Conservation (phyloP, 2,113 vertebrate species). For the Haemorhous mexicanus region DNA sequence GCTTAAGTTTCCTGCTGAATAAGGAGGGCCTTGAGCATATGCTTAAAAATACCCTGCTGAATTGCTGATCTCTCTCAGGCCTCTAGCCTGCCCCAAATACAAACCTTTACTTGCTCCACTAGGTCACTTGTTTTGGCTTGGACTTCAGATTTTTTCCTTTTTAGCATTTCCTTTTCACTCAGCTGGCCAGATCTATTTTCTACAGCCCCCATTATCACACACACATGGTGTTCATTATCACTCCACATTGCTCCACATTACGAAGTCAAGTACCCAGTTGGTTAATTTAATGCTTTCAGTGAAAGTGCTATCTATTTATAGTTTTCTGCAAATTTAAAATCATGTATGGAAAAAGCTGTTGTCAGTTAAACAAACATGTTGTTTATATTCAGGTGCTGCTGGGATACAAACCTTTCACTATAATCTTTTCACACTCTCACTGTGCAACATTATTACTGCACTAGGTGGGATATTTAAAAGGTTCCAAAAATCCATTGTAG, state of each 20-base stretch:
- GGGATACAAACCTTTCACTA: constrained; percentile 25
- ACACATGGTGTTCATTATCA: constrained; percentile 77
- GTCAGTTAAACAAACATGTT: constrained; percentile 43
- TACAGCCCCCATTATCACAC: constrained; percentile 61
- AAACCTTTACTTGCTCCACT: constrained; percentile 19
- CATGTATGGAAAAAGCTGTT: constrained; percentile 1
- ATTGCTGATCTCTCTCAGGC: constrained; percentile 38
- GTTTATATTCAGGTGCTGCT: constrained; percentile 37
- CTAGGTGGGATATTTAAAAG: not conserved
- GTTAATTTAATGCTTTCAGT: constrained; percentile 71
- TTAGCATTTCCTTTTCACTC: constrained; percentile 62
- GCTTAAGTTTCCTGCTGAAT: constrained; percentile 57
- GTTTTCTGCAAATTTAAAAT: constrained; percentile 49
- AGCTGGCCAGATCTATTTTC: constrained; percentile 58
- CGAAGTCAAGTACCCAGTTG: constrained; percentile 56
- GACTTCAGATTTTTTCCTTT: constrained; percentile 45
- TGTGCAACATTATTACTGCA: not conserved
- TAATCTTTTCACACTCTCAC: constrained; percentile 2
- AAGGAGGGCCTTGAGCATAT: constrained; percentile 48
- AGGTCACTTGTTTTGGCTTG: constrained; percentile 51
- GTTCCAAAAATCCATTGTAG: not conserved
- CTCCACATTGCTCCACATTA: constrained; percentile 65
- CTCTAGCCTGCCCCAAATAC: not conserved
- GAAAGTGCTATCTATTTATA: constrained; percentile 57
- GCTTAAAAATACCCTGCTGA: constrained; percentile 64